Evolutionary conservation across 30 jellyfish, hydroid and myxozoan species (phyloP).

Genomic region (Aurelia coerulea): DNA sequence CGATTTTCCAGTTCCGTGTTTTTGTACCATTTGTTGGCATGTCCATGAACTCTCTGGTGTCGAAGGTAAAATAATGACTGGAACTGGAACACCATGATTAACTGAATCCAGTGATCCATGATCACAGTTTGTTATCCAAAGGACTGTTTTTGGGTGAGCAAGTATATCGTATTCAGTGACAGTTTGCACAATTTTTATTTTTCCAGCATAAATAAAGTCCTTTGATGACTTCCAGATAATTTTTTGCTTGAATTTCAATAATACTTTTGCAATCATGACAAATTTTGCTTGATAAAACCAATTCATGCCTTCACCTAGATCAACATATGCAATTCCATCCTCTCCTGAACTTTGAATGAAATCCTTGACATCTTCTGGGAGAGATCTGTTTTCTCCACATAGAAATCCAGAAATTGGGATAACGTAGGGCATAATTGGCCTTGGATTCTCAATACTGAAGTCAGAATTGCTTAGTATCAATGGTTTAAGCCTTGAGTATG

Average conservation of each 20-base stretch:
- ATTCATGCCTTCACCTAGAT: background rate
- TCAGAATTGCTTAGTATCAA: constrained; percentile 51
- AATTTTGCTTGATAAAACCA: constrained; percentile 18
- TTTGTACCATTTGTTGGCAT: constrained; percentile 18
- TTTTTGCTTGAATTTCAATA: background rate
- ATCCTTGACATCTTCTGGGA: constrained; percentile 13
- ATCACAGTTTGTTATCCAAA: constrained; percentile 39
- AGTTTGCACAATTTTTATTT: constrained; percentile 7
- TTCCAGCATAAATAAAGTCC: background rate
- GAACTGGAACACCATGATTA: constrained; percentile 56
- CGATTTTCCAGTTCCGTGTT: constrained; percentile 35
- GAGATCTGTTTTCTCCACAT: background rate
- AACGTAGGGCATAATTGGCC: constrained; percentile 58
- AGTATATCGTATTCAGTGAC: constrained; percentile 7
- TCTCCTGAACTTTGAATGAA: constrained; percentile 24
- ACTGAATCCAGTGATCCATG: constrained; percentile 16
- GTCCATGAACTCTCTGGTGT: constrained; percentile 9
- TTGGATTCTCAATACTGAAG: constrained; percentile 44
- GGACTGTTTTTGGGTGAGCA: constrained; percentile 11
- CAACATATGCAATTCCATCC: constrained; percentile 39
- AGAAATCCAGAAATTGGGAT: constrained; percentile 61
- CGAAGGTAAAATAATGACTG: constrained; percentile 37
- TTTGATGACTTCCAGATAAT: constrained; percentile 21
- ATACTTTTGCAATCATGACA: constrained; percentile 7
- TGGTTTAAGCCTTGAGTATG: constrained; percentile 50